These are phyloP conservation scores for Myotis findleyi DNA, from an alignment of 2,797 vertebrate species.

Conservation along the genomic window DNA sequence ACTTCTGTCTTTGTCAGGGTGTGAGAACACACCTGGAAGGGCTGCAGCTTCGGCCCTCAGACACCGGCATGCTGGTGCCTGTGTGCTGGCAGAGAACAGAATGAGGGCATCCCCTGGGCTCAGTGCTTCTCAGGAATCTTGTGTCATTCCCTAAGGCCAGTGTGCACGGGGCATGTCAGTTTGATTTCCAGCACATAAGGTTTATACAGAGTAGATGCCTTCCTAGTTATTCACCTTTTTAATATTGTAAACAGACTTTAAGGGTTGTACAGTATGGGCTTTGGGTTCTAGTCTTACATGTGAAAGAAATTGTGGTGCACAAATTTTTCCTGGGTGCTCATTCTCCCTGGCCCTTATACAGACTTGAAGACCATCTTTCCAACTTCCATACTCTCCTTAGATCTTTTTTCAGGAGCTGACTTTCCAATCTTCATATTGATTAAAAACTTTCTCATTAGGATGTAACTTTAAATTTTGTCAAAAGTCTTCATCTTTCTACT, in stretches of 20 bases:
- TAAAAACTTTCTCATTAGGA: not conserved
- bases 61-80: not conserved
- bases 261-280: not conserved
- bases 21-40: not conserved
- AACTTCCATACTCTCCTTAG: not conserved
- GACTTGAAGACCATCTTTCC: not conserved
- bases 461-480: conserved; percentile 16
- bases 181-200: not conserved
- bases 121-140: not conserved
- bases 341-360: not conserved
- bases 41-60: not conserved
- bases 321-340: not conserved
- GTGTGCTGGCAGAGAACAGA: not conserved
- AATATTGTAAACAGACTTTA: not conserved
- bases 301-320: not conserved
- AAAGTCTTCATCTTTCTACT: not conserved
- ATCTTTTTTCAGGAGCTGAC: not conserved
- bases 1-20: not conserved
- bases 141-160: not conserved
- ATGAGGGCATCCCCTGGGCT: not conserved
- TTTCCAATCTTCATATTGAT: not conserved
- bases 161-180: not conserved
- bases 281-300: not conserved
- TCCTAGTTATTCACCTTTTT: not conserved
- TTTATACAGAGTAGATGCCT: not conserved